Evolutionary conservation across 2,888 invertebrate species (phyloP).

Genomic region (Chloromyia formosa): DNA sequence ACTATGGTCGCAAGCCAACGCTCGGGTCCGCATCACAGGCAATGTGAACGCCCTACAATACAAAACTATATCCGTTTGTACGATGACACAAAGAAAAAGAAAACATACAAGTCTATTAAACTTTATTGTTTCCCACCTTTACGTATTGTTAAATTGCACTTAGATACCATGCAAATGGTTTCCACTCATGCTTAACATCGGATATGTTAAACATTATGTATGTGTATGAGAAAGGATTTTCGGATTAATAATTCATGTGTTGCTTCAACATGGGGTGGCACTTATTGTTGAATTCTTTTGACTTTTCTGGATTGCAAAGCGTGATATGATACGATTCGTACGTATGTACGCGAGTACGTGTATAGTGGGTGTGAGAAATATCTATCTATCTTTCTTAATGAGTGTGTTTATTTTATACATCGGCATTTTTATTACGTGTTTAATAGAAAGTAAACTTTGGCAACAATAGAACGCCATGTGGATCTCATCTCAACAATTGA

Average conservation of each 20-base stretch:
- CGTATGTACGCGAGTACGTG: background rate
- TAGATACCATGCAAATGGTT: background rate
- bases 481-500: background rate
- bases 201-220: background rate
- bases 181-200: background rate
- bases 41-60: too few relatives aligned
- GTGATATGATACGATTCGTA: background rate
- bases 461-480: background rate
- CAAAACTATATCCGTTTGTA: too few relatives aligned
- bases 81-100: too few relatives aligned
- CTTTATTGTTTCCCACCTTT: too few relatives aligned
- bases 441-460: background rate
- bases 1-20: too few relatives aligned
- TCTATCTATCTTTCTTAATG: background rate
- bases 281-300: background rate
- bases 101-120: too few relatives aligned
- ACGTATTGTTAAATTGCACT: background rate
- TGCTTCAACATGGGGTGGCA: background rate
- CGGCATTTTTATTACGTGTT: background rate
- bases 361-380: background rate
- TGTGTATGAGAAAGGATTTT: background rate
- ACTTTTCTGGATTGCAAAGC: background rate
- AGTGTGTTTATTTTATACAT: background rate
- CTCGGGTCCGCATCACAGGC: too few relatives aligned
- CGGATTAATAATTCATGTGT: slow-evolving; percentile 1